phyloP scores from a whole-genome alignment of 1,140 invertebrate species.

The Laupala kohalensis region DNA sequence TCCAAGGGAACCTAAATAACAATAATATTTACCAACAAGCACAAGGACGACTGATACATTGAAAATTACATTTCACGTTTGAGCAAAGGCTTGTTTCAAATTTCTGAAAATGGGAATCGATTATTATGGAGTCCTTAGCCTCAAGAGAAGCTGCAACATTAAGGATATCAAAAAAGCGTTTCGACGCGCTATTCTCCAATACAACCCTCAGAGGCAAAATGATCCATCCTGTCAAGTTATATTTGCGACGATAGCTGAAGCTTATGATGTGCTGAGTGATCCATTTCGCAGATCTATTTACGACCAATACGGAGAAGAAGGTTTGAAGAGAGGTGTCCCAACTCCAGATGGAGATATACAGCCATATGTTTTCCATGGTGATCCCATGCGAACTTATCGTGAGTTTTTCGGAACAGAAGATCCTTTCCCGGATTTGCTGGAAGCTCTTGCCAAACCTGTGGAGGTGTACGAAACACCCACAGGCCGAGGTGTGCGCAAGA shows the following conservation, averaged over 20 bases:
- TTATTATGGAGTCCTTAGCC: neutral
- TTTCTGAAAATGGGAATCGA: neutral
- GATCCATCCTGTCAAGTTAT: slow-evolving; percentile 17
- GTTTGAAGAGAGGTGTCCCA: slow-evolving; percentile 61
- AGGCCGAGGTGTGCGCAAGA: slow-evolving; percentile 42
- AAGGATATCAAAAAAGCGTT: slow-evolving; percentile 15
- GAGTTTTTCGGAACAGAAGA: slow-evolving; percentile 70
- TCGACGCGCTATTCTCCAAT: slow-evolving; percentile 49
- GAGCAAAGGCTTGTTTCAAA: neutral
- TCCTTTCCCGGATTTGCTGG: slow-evolving; percentile 63
- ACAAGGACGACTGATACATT: too few relatives aligned
- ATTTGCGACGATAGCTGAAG: slow-evolving; percentile 45
- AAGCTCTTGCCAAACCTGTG: slow-evolving; percentile 43
- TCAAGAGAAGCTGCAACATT: neutral
- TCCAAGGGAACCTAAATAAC: too few relatives aligned
- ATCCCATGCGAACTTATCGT: slow-evolving; percentile 66
- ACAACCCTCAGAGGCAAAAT: slow-evolving; percentile 37
- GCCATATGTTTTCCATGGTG: slow-evolving; percentile 69
- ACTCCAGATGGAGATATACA: slow-evolving; percentile 46
- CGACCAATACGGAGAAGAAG: slow-evolving; percentile 81
- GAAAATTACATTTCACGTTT: too few relatives aligned
- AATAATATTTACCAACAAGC: too few relatives aligned
- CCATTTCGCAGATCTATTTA: slow-evolving; percentile 58
- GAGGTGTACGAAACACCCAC: slow-evolving; percentile 37
- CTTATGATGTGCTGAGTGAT: slow-evolving; percentile 69